phyloP scores from a whole-genome alignment of 2,888 invertebrate species.

The Drosophila mulleri region DNA sequence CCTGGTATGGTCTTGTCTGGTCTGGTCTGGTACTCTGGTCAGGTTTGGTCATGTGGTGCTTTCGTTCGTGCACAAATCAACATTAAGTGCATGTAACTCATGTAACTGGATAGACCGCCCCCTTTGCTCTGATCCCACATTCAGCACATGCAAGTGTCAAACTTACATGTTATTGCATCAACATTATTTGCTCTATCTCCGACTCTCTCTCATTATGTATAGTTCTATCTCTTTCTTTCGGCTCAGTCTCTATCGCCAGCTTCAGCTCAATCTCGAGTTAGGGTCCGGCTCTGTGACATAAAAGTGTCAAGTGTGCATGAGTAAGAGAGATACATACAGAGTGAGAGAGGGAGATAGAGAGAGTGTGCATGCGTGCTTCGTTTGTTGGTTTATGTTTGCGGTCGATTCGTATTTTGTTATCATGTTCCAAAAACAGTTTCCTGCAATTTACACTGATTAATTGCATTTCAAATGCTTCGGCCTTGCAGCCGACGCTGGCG shows the following conservation, averaged over 20 bases:
- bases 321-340: not conserved
- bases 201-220: slow-evolving; percentile 1
- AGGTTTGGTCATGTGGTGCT: slow-evolving; percentile 31
- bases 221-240: not conserved
- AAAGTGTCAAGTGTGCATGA: slow-evolving; percentile 50
- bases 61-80: slow-evolving; percentile 71
- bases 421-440: slow-evolving; percentile 41
- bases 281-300: slow-evolving; percentile 13
- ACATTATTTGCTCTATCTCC: slow-evolving; percentile 59
- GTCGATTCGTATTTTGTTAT: slow-evolving; percentile 46
- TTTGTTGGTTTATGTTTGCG: slow-evolving; percentile 40
- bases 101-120: slow-evolving; percentile 23
- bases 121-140: not conserved
- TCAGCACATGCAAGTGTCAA: slow-evolving; percentile 62
- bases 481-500: slow-evolving; percentile 22
- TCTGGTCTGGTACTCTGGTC: slow-evolving; percentile 27
- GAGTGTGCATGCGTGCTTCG: slow-evolving; percentile 7
- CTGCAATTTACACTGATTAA: slow-evolving; percentile 70
- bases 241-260: not conserved
- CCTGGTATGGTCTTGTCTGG: slow-evolving; percentile 16
- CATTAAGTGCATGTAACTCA: slow-evolving; percentile 74
- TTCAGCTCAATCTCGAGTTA: slow-evolving; percentile 4
- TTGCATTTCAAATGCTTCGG: slow-evolving; percentile 73
- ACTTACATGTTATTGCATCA: slow-evolving; percentile 78
- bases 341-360: slow-evolving; percentile 3